Evolutionary conservation across 2,888 invertebrate species (phyloP).

Genomic region (Cremastinae sp.): DNA sequence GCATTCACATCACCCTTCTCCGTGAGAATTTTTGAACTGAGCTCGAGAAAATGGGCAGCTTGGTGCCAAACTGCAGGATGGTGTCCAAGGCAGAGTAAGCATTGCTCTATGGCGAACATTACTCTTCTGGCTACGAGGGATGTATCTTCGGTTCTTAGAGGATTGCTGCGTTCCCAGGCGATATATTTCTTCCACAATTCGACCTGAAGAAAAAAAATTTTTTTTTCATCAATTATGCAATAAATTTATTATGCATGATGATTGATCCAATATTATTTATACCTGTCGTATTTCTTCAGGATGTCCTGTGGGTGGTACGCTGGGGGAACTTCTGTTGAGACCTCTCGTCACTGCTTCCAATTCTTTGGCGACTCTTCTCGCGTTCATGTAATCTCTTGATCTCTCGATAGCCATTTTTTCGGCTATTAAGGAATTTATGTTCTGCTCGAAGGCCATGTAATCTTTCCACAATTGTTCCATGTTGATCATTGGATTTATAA

Average conservation of each 20-base stretch:
- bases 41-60: conserved; percentile 97
- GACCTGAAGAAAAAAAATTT: conserved; percentile 83
- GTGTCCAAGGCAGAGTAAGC: conserved; percentile 96
- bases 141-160: conserved; percentile 97
- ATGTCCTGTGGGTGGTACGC: conserved; percentile 95
- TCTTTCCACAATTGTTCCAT: conserved; percentile 99
- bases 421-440: conserved; percentile 93
- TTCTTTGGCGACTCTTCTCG: conserved; percentile 96
- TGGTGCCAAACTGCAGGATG: conserved; percentile 99
- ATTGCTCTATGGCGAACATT: conserved; percentile 99
- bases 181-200: conserved; percentile 99
- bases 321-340: conserved; percentile 96
- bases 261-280: background rate
- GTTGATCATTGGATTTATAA: conserved; percentile 97
- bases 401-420: conserved; percentile 99
- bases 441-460: conserved; percentile 97
- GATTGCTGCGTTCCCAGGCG: conserved; percentile 98
- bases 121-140: conserved; percentile 95
- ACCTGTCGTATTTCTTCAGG: conserved; percentile 96
- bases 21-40: conserved; percentile 94
- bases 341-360: conserved; percentile 97
- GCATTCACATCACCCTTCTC: conserved; percentile 98
- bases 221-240: too few species aligned
- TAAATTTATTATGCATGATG: too few species aligned
- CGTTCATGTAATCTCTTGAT: conserved; percentile 98